Percentiles rank a stretch among this genome's conserved stretches.
Evolutionary conservation across 2,113 vertebrate genomes (phyloP).

Genomic region (Onychostoma macrolepis): DNA sequence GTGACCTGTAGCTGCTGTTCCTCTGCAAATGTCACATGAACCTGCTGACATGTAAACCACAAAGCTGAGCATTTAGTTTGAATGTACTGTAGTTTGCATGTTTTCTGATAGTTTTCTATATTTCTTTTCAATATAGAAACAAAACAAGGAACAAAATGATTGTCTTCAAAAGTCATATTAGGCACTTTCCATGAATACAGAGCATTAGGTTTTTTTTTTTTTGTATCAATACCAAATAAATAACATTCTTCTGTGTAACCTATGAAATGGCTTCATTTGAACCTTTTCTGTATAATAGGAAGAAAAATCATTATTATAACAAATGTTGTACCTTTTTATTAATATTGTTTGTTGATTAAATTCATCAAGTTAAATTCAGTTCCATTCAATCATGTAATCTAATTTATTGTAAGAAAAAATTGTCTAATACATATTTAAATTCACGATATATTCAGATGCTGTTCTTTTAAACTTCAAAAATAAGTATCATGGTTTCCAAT

Average conservation of each 20-base stretch:
- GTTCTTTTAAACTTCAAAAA: background rate
- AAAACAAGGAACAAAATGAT: background rate
- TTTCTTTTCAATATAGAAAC: background rate
- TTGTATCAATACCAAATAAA: background rate
- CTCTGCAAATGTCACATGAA: slow-evolving; percentile 37
- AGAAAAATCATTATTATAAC: background rate
- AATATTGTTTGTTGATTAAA: background rate
- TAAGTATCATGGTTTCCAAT: background rate
- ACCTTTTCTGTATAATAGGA: background rate
- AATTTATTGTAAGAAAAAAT: background rate
- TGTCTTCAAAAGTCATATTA: background rate
- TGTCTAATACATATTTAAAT: background rate
- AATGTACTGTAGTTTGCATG: background rate
- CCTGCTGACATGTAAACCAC: slow-evolving; percentile 26
- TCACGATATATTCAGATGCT: background rate
- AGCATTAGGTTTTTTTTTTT: background rate
- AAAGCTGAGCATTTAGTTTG: background rate
- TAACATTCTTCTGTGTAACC: background rate
- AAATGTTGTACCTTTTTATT: background rate
- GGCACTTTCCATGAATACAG: background rate
- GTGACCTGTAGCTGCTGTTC: slow-evolving; percentile 35
- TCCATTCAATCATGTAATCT: background rate
- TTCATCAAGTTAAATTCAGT: background rate
- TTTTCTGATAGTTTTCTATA: background rate
- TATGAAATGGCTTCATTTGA: background rate